These are phyloP conservation scores for Caenorhabditis remanei DNA, from an alignment of 1,140 invertebrate species.

Conservation along the genomic window DNA sequence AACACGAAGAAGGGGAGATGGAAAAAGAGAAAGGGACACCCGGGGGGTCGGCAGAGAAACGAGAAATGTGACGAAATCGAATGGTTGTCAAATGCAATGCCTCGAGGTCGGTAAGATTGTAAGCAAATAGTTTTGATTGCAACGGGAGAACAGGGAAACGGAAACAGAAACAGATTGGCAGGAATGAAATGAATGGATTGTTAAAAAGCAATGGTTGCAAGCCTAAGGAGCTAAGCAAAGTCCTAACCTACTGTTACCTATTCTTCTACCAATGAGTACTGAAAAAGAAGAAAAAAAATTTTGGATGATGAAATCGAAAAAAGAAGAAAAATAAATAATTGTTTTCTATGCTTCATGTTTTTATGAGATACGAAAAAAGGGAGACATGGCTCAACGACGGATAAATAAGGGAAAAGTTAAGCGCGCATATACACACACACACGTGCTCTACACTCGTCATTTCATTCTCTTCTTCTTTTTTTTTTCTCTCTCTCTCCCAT, in stretches of 20 bases:
- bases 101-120: neutral
- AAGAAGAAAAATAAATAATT: constrained; percentile 24
- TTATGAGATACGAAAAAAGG: too few species aligned
- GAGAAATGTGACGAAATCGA: neutral
- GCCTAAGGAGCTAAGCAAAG: too few species aligned
- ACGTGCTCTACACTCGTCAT: constrained; percentile 3
- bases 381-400: neutral
- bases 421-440: neutral
- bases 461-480: neutral
- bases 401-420: constrained; percentile 4
- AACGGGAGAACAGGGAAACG: neutral
- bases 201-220: too few species aligned
- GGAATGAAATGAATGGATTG: neutral
- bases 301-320: neutral
- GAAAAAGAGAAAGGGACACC: neutral
- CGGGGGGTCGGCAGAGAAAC: neutral
- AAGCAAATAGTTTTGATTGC: neutral
- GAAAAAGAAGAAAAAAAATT: too few species aligned
- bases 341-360: constrained; percentile 7
- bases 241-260: too few species aligned
- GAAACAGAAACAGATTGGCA: neutral
- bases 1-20: constrained; percentile 8
- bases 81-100: neutral
- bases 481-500: neutral
- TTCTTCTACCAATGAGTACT: too few species aligned